A percentile compares a stretch with the other conserved stretches of the same genome.
Evolutionary conservation across 2,113 vertebrate genomes (phyloP).

Genomic region (Rana temporaria): DNA sequence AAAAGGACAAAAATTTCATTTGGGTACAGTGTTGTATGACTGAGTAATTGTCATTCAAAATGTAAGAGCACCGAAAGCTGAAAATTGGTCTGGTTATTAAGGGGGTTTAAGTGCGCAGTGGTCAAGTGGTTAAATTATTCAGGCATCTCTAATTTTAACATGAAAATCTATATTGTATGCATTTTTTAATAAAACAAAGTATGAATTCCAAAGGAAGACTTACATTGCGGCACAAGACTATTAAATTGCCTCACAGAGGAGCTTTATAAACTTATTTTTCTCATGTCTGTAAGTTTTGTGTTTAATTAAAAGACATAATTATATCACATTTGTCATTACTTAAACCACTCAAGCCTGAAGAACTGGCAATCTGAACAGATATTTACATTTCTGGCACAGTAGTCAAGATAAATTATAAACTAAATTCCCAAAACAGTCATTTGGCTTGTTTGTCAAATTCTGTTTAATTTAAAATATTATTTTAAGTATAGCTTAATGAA

Average conservation of each 20-base stretch:
- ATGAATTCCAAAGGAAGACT: no score
- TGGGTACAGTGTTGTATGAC: no score
- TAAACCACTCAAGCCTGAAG: neutral
- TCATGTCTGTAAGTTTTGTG: neutral
- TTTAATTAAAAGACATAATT: constrained; percentile 7
- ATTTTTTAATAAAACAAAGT: no score
- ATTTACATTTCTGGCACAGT: neutral
- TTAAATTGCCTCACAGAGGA: neutral
- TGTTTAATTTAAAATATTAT: neutral
- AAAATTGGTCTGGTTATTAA: no score
- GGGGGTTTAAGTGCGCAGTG: no score
- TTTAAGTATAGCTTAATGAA: neutral
- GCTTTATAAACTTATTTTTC: neutral
- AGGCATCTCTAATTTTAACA: no score
- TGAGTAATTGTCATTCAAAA: no score
- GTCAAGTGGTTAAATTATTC: no score
- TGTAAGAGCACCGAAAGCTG: no score
- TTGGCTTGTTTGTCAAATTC: neutral
- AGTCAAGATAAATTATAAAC: neutral
- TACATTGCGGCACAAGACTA: no score
- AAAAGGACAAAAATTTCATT: no score
- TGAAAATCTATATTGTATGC: no score
- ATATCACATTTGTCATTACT: neutral
- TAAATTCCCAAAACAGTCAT: constrained; percentile 7
- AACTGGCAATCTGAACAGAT: constrained; percentile 19